Conservation (phyloP, 2,888 invertebrate species). For the Stramonita haemastoma region DNA sequence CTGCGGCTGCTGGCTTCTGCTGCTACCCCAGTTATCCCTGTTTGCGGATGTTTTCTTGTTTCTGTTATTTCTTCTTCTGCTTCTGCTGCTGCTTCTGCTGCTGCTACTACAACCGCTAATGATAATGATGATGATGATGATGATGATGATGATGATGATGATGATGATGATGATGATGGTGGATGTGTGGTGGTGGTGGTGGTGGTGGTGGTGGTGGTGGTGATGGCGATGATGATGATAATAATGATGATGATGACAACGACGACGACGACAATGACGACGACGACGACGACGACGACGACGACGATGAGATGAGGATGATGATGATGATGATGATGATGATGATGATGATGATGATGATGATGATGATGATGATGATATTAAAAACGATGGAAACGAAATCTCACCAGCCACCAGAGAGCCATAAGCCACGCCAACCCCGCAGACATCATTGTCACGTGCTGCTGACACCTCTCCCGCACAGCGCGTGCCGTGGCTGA, state of each 20-base stretch:
- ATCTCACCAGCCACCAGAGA: conserved; percentile 94
- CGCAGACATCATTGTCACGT: conserved; percentile 97
- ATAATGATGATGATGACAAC: neutral
- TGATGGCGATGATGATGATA: no score
- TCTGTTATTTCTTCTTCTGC: no score
- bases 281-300: neutral
- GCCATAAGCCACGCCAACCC: conserved; percentile 98
- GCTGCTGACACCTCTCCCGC: conserved; percentile 99
- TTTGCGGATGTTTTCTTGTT: no score
- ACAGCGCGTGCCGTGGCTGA: conserved; percentile 97
- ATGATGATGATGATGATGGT: neutral
- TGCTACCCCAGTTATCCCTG: no score
- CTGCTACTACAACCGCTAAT: no score
- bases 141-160: neutral
- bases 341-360: neutral
- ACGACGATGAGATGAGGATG: neutral
- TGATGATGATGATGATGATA: neutral
- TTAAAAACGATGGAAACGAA: neutral
- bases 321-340: neutral
- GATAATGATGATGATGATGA: neutral
- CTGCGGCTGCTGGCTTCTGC: no score
- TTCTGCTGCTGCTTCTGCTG: no score
- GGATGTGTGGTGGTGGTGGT: no score
- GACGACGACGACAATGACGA: neutral
- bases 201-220: no score